Evolutionary conservation across 2,888 invertebrate genomes (phyloP).

Genomic region (Seira sanloemensis): DNA sequence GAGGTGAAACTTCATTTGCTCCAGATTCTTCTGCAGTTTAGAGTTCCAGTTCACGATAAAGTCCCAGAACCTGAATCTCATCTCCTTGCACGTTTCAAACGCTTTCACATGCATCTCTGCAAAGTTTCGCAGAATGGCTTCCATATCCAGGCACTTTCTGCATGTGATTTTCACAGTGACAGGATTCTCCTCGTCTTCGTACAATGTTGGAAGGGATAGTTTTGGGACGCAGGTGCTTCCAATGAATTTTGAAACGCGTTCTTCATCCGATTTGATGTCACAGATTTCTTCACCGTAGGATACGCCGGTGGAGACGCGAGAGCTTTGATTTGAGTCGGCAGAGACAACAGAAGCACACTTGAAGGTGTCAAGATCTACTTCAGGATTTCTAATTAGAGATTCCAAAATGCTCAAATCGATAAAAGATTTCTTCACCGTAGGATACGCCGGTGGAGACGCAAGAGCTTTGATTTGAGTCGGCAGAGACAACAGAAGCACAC

Average conservation of each 20-base stretch:
- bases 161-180: slow-evolving; percentile 44
- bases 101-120: slow-evolving; percentile 35
- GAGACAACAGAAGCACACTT: background rate
- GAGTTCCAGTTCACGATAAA: slow-evolving; percentile 32
- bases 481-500: background rate
- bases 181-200: slow-evolving; percentile 47
- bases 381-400: slow-evolving; percentile 4
- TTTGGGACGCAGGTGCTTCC: slow-evolving; percentile 23
- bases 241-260: background rate
- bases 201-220: slow-evolving; percentile 42
- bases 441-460: background rate
- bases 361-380: slow-evolving; percentile 6
- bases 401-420: background rate
- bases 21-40: slow-evolving; percentile 28
- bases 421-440: slow-evolving; percentile 10
- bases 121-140: slow-evolving; percentile 35
- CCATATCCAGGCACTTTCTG: slow-evolving; percentile 45
- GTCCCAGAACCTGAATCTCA: slow-evolving; percentile 34
- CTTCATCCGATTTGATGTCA: slow-evolving; percentile 25
- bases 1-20: slow-evolving; percentile 29
- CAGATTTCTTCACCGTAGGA: slow-evolving; percentile 11
- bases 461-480: slow-evolving; percentile 11
- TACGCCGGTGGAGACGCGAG: background rate
- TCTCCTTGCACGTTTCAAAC: slow-evolving; percentile 40
- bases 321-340: slow-evolving; percentile 2